Conservation (phyloP, 2,113 vertebrate genomes). For the Cryptomyrus ogoouensis region DNA sequence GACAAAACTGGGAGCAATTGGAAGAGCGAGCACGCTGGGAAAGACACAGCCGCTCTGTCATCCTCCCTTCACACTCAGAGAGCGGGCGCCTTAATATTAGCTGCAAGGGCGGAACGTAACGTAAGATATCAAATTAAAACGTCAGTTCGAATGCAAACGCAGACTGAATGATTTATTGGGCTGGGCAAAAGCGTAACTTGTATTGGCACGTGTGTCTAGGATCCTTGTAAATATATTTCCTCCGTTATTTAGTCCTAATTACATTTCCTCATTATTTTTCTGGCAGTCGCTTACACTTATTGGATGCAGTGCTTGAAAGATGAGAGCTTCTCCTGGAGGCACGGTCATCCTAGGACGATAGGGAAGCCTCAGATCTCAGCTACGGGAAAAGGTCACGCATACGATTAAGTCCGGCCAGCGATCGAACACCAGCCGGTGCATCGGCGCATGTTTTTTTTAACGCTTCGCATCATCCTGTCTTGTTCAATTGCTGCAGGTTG, state of each 20-base stretch:
- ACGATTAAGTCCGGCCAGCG: not conserved
- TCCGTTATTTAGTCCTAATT: conserved; percentile 19
- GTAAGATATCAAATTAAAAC: conserved; percentile 5
- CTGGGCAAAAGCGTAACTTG: not conserved
- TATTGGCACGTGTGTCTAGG: not conserved
- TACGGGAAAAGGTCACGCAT: not conserved
- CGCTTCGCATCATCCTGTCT: not conserved
- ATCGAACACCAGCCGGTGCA: not conserved
- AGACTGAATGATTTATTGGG: conserved; percentile 10
- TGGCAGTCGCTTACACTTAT: conserved; percentile 1
- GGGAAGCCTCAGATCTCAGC: not conserved
- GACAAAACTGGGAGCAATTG: conserved; percentile 7
- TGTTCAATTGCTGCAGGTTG: not conserved
- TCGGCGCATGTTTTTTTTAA: not conserved
- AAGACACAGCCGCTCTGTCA: not conserved
- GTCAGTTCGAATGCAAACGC: not conserved
- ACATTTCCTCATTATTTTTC: conserved; percentile 3
- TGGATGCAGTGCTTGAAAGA: not conserved
- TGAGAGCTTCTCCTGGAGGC: not conserved
- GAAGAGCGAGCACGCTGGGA: not conserved
- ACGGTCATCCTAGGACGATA: not conserved
- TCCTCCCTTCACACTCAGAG: not conserved
- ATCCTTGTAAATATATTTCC: conserved; percentile 17
- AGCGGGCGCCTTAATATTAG: not conserved
- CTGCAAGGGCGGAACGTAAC: not conserved